Evolutionary conservation across 2,797 vertebrate genomes (phyloP).

Genomic region (Ibycter americanus): DNA sequence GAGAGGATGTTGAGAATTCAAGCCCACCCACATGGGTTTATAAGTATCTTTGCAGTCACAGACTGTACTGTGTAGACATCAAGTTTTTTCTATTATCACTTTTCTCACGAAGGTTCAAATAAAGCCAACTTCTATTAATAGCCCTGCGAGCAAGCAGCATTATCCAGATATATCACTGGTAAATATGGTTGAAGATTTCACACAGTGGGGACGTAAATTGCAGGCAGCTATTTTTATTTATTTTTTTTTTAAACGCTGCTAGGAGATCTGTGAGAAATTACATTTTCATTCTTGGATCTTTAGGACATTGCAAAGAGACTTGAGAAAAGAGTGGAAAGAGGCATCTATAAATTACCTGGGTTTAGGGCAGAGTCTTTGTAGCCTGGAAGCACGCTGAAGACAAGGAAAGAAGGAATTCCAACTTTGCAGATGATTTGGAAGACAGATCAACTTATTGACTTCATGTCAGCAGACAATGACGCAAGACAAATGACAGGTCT

Average conservation of each 20-base stretch:
- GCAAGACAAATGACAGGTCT: neutral
- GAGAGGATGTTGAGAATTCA: neutral
- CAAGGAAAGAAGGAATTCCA: neutral
- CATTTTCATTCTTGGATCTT: neutral
- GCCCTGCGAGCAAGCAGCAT: neutral
- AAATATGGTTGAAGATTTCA: constrained; percentile 1
- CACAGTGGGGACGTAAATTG: neutral
- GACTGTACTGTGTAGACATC: neutral
- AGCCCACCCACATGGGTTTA: neutral
- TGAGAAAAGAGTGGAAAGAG: neutral
- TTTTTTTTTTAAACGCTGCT: neutral
- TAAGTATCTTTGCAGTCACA: neutral
- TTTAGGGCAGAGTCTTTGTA: neutral
- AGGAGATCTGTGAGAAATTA: neutral
- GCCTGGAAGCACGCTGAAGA: neutral
- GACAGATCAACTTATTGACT: neutral
- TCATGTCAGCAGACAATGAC: neutral
- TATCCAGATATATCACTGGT: neutral
- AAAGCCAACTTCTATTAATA: constrained; percentile 3
- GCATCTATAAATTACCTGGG: neutral
- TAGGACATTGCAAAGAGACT: neutral
- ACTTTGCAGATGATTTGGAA: neutral
- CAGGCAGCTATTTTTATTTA: neutral
- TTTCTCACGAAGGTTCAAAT: neutral
- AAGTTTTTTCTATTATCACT: neutral